These are phyloP conservation scores for Aythya baeri DNA, from an alignment of 2,113 vertebrate species.

Conservation along the genomic window DNA sequence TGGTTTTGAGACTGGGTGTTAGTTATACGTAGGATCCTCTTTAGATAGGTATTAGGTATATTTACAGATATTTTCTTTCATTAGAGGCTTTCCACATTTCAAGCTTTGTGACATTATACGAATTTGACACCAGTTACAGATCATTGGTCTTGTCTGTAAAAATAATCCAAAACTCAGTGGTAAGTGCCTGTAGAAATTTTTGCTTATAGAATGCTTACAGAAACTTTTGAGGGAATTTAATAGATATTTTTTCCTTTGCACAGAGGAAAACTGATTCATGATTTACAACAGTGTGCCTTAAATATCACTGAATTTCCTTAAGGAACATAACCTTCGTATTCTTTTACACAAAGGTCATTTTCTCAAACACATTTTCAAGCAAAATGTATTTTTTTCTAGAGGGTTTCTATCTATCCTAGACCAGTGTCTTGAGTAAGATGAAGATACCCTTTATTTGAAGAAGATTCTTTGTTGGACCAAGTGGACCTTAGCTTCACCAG, in stretches of 20 bases:
- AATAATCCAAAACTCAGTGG: background rate
- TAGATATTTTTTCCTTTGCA: background rate
- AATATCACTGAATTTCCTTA: background rate
- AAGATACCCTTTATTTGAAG: background rate
- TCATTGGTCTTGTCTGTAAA: background rate
- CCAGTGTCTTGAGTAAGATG: background rate
- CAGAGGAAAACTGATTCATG: background rate
- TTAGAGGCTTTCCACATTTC: background rate
- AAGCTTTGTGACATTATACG: background rate
- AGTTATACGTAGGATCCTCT: background rate
- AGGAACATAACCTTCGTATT: background rate
- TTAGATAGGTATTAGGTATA: fast-evolving
- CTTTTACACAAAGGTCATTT: background rate
- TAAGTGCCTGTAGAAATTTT: background rate
- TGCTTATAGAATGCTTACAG: background rate
- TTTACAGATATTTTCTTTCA: background rate
- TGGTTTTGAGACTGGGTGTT: background rate
- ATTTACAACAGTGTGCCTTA: background rate
- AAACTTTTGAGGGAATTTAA: background rate
- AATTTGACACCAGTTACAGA: background rate
- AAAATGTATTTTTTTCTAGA: background rate
- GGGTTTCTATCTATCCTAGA: background rate
- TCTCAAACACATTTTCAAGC: background rate
- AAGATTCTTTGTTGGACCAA: background rate
- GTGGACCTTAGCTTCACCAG: background rate